phyloP scores from a whole-genome alignment of 35 echinoderm and acorn worm genomes.

The Stichopus chloronotus region DNA sequence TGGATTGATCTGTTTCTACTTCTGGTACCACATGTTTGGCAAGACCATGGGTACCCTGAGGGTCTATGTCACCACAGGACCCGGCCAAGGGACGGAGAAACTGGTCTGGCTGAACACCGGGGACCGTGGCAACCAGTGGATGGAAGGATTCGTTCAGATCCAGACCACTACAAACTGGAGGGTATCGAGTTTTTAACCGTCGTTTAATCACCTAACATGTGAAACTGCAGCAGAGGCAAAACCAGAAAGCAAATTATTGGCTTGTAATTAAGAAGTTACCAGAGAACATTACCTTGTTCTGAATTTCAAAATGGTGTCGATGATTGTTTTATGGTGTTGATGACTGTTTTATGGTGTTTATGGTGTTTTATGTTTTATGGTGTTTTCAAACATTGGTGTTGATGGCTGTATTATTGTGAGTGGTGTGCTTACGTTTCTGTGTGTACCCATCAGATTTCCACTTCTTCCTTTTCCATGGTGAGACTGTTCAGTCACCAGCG shows the following conservation, averaged over 20 bases:
- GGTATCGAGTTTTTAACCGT: not conserved
- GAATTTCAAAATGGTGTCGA: no score
- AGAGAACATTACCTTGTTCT: no score
- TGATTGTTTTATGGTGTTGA: no score
- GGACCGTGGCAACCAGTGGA: constrained; percentile 69
- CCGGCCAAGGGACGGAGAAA: not conserved
- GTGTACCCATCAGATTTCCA: no score
- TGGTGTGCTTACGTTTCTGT: no score
- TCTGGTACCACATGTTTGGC: constrained; percentile 98
- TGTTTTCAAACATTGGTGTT: no score
- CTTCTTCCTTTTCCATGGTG: no score
- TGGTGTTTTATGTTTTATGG: no score
- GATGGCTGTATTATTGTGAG: no score
- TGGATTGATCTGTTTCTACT: constrained; percentile 64
- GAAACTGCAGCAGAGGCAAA: not conserved
- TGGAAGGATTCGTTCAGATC: constrained; percentile 30
- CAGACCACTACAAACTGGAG: not conserved
- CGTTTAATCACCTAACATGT: no score
- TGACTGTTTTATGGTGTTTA: no score
- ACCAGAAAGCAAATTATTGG: not conserved
- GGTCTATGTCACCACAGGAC: constrained; percentile 29
- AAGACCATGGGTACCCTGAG: constrained; percentile 62
- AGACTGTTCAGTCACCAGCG: no score
- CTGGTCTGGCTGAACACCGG: constrained; percentile 54
- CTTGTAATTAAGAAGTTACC: not conserved